Percentiles rank a stretch among this genome's conserved stretches.
phyloP scores from a whole-genome alignment of 2,888 invertebrate species.

The Camptogramma bilineatum region DNA sequence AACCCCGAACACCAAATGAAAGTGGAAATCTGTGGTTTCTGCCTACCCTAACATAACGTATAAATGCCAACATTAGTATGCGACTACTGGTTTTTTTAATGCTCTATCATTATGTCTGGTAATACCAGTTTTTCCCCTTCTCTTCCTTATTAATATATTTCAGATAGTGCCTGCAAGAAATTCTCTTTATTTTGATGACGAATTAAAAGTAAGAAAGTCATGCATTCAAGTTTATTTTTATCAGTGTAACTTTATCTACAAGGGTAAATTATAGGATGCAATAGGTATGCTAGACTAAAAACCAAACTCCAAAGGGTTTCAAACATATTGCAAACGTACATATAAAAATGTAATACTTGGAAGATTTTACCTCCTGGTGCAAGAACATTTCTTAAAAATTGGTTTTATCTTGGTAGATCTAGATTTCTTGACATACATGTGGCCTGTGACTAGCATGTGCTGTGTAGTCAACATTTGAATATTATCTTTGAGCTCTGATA shows the following conservation, averaged over 20 bases:
- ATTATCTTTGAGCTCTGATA: constrained; percentile 62
- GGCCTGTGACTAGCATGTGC: constrained; percentile 53
- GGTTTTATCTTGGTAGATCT: constrained; percentile 23
- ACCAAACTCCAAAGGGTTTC: too few species aligned
- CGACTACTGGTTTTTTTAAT: too few species aligned
- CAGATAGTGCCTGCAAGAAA: neutral
- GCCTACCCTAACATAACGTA: too few species aligned
- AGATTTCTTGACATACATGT: constrained; percentile 21
- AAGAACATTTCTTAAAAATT: constrained; percentile 54
- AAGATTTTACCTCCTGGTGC: constrained; percentile 46
- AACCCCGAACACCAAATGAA: too few species aligned
- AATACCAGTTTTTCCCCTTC: neutral
- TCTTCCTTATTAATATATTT: neutral
- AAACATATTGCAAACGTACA: too few species aligned
- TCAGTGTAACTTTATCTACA: constrained; percentile 4
- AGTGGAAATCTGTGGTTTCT: too few species aligned
- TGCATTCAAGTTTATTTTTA: neutral
- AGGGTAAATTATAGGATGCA: too few species aligned
- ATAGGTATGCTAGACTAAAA: too few species aligned
- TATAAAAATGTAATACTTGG: too few species aligned
- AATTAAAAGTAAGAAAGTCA: neutral
- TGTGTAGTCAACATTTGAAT: constrained; percentile 58
- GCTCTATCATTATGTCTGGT: too few species aligned
- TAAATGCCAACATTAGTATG: too few species aligned
- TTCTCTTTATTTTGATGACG: too few species aligned